phyloP scores from a whole-genome alignment of 2,113 vertebrate genomes.

The Malaclemys terrapin region DNA sequence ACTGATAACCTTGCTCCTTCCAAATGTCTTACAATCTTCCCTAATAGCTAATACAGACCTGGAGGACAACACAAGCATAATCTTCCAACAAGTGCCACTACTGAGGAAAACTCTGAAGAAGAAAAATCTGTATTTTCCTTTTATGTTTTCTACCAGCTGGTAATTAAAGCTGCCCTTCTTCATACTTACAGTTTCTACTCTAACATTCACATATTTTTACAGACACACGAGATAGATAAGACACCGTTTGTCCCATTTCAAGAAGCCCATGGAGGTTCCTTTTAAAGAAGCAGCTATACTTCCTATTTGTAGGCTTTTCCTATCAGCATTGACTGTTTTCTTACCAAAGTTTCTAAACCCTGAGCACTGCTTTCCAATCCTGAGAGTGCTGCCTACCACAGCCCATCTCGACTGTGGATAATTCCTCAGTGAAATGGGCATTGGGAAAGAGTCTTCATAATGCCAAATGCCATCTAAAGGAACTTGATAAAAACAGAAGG shows the following conservation, averaged over 20 bases:
- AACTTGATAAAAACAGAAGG: neutral
- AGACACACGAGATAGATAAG: neutral
- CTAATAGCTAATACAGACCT: neutral
- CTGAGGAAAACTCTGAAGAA: neutral
- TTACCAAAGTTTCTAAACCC: neutral
- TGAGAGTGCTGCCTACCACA: no score
- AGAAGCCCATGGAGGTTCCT: neutral
- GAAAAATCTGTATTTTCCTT: neutral
- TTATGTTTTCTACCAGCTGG: neutral
- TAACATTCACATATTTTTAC: neutral
- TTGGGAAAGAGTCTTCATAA: neutral
- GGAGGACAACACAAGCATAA: no score
- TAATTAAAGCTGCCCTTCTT: neutral
- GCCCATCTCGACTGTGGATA: no score
- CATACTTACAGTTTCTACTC: neutral
- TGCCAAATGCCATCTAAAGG: accelerated
- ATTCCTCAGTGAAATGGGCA: neutral
- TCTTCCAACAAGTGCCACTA: no score
- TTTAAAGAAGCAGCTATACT: neutral
- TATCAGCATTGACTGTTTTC: neutral
- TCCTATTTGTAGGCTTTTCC: neutral
- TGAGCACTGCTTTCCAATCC: no score
- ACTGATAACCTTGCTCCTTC: neutral
- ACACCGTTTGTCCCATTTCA: neutral
- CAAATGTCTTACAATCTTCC: accelerated